Evolutionary conservation across 2,797 vertebrate genomes (phyloP), one percentile per base, ranked within the genome.

Genomic region (Halcyon badia): DNA sequence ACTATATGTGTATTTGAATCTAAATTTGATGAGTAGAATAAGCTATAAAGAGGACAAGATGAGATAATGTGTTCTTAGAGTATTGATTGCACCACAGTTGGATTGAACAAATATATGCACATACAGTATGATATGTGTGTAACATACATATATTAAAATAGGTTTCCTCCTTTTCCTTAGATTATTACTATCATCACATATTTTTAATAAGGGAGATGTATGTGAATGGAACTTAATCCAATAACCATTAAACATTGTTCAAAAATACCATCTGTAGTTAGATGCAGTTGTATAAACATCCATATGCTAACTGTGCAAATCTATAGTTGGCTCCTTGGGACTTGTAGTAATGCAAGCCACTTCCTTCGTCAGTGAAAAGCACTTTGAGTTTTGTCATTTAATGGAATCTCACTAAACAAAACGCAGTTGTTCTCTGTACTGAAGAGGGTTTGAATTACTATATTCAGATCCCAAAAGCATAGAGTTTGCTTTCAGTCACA

Each of bases 401-500:
- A 90, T 56, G 44, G 30, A 89, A 7, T 31, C 46, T 73, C 60
- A 79, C 35, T 83, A 21, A 95, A 94, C 35, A 95, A 83, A 48
- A 77, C 2, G 2, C 30, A 24, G 54, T 91, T 87, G 26, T 92
- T 77, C 39, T 83, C 68, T 56, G 13, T 41, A 87, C 66, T 90
- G 57, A 97, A 84, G 17, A 90, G 41, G 37, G 52, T 91, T 76
- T 90, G 92, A 93, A 87, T 94, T 61, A 26, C 72, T 83, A 5
- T 70, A 89, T 94, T 94, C 54, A 93, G 77, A 82, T 80, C 49
- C 72, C 61, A 30, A 83, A 91, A 93, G 24, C 10, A 0, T 30
- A 87, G 51, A 66, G 46, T 49, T 93, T 9, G 2, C 57, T 85
- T 94, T 91, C 52, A 89, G 61, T 22, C 51, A 62, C n/a, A 77